Evolutionary conservation across 2,113 vertebrate species (phyloP), one percentile per base, ranked within the genome.

Genomic region (Xenopus borealis): DNA sequence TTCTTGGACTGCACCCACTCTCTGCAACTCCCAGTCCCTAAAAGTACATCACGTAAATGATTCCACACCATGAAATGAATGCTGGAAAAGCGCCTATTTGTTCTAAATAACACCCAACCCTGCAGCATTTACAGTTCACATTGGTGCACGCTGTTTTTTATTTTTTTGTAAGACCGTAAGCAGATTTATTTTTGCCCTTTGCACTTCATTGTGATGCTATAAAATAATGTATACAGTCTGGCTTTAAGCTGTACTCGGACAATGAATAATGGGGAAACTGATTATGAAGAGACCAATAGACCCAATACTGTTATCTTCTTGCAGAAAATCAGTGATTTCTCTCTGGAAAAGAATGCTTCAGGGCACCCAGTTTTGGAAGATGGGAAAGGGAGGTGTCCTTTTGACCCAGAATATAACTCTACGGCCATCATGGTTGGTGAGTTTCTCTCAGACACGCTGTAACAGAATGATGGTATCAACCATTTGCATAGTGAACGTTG

Each of bases 371-470:
- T 96, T 10, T 82, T 94, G 64, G 96, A 99, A 81, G 97, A 98
- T 0, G 96, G 97, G 81, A 94, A 95, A 16, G 93, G 92, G 20
- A 94, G 95, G 69, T 99, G 96, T 83, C 97, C 97, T 17, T 99
- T 96, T 18, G 95, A 98, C 85, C 95, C 97, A 0, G 92, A 96
- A 67, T 98, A 96, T 83, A 95, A 93, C 75, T 98, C 96, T 77
- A 97, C 95, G 0, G 96, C 96, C 72, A 93, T 99, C 84, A 91
- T 98, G 86, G 94, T 94, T n/a, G 96, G 97, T 99, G 89, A 88
- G 94, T 79, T 50, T 46, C 16, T 69, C 12, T 10, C 7, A 55
- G 17, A 4, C 3, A 40, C 33, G 7, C 8, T 40, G 33, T 55
- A n/a, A 9, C 17, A 16, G 13, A 55, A 55, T 55, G 18, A 55